Evolutionary conservation across 35 echinoderm and acorn worm species (phyloP).

Genomic region (Acanthaster planci): DNA sequence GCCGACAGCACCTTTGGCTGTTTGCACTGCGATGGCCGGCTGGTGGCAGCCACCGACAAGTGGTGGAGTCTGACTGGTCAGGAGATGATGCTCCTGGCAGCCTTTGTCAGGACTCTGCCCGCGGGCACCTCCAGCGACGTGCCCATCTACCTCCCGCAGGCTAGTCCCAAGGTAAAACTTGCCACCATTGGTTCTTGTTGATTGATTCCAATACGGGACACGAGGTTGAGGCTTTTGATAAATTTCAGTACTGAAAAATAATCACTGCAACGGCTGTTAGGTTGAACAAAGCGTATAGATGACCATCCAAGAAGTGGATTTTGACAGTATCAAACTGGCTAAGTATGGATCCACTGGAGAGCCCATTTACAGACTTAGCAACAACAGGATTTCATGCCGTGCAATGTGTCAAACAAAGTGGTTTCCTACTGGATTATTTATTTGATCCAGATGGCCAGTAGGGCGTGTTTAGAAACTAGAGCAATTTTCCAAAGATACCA

Average conservation of each 20-base stretch:
- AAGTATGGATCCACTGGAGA: too few species aligned
- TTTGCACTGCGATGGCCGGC: conserved; percentile 76
- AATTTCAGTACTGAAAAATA: neutral
- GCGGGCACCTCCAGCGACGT: conserved; percentile 78
- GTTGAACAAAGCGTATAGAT: neutral
- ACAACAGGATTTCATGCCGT: too few species aligned
- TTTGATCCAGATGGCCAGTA: too few species aligned
- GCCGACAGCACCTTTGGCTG: conserved; percentile 95
- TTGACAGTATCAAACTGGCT: too few species aligned
- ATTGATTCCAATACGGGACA: neutral
- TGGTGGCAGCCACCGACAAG: conserved; percentile 76
- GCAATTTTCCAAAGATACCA: too few species aligned
- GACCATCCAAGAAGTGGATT: too few species aligned
- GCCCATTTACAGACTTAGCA: too few species aligned
- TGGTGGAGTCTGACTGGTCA: conserved; percentile 93
- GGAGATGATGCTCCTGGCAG: conserved; percentile 77
- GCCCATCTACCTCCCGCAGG: conserved; percentile 84
- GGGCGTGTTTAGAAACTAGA: too few species aligned
- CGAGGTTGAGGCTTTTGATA: neutral
- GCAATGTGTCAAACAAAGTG: too few species aligned
- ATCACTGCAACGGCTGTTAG: neutral
- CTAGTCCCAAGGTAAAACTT: conserved; percentile 86
- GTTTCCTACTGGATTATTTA: too few species aligned
- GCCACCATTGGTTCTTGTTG: too few species aligned
- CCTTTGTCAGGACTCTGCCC: conserved; percentile 72